Percentiles rank a stretch among this genome's conserved stretches.
phyloP scores from a whole-genome alignment of 2,888 invertebrate species.

The Carterocephalus palaemon region DNA sequence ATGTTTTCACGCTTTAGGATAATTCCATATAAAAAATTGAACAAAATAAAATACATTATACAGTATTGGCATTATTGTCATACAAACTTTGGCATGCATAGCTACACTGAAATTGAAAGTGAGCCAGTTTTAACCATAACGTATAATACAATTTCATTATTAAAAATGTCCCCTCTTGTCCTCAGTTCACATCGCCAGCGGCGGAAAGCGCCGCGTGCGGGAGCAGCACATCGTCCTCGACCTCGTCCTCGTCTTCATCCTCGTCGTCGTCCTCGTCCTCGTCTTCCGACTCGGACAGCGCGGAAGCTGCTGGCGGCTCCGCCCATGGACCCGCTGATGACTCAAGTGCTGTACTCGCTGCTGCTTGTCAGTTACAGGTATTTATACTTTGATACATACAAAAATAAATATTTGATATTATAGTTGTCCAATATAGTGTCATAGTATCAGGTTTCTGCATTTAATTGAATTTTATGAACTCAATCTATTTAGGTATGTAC shows the following conservation, averaged over 20 bases:
- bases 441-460: too few species aligned
- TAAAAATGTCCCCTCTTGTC: too few species aligned
- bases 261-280: constrained; percentile 71
- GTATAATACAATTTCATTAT: too few species aligned
- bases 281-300: constrained; percentile 69
- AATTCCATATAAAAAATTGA: too few species aligned
- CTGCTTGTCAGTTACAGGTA: constrained; percentile 78
- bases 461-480: too few species aligned
- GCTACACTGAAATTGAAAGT: too few species aligned
- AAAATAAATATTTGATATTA: background rate
- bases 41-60: too few species aligned
- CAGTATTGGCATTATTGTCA: too few species aligned
- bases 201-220: constrained; percentile 62
- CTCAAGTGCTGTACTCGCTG: constrained; percentile 77
- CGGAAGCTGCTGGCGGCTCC: constrained; percentile 64
- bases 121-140: too few species aligned
- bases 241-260: constrained; percentile 64
- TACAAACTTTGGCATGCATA: too few species aligned
- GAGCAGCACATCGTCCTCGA: constrained; percentile 69
- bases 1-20: too few species aligned
- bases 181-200: constrained; percentile 62
- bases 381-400: background rate
- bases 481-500: constrained; percentile 3
- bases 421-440: background rate
- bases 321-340: constrained; percentile 68